A percentile compares a stretch with the other conserved stretches of the same genome.
Conservation (phyloP, 1,140 invertebrate genomes). For the Tachypleus tridentatus region DNA sequence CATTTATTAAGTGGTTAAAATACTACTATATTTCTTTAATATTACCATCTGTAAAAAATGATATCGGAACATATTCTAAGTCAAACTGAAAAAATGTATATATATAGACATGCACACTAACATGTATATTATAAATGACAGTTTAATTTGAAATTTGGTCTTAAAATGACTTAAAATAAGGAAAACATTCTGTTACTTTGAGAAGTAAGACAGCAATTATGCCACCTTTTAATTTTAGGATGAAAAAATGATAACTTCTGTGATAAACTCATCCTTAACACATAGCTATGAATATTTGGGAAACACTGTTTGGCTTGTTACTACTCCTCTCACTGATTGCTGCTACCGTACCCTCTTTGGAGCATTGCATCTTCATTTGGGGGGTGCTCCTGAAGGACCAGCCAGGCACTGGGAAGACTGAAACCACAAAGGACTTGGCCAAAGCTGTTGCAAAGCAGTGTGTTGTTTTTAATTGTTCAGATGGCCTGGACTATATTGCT, state of each 20-base stretch:
- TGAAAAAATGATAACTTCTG: slow-evolving; percentile 57
- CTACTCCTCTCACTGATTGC: slow-evolving; percentile 72
- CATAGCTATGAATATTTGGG: slow-evolving; percentile 94
- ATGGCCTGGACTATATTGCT: slow-evolving; percentile 79
- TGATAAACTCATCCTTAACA: slow-evolving; percentile 80
- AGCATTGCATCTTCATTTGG: slow-evolving; percentile 61
- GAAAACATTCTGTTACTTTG: no score
- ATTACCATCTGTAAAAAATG: no score
- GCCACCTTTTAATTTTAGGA: slow-evolving; percentile 35
- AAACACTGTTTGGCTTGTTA: slow-evolving; percentile 71
- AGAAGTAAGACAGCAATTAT: no score
- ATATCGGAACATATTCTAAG: no score
- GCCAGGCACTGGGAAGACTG: slow-evolving; percentile 91
- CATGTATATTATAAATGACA: no score
- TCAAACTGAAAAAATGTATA: no score
- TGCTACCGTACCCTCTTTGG: slow-evolving; percentile 88
- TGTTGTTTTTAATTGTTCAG: slow-evolving; percentile 91
- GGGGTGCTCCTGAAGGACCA: slow-evolving; percentile 86
- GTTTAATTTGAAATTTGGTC: no score
- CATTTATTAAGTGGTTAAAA: no score
- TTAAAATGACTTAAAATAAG: no score
- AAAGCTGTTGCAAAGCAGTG: slow-evolving; percentile 94
- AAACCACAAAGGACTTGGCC: slow-evolving; percentile 91
- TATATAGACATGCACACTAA: no score
- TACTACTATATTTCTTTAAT: no score